These are phyloP conservation scores for Carettochelys insculpta DNA, from an alignment of 2,113 vertebrate genomes.

Conservation along the genomic window DNA sequence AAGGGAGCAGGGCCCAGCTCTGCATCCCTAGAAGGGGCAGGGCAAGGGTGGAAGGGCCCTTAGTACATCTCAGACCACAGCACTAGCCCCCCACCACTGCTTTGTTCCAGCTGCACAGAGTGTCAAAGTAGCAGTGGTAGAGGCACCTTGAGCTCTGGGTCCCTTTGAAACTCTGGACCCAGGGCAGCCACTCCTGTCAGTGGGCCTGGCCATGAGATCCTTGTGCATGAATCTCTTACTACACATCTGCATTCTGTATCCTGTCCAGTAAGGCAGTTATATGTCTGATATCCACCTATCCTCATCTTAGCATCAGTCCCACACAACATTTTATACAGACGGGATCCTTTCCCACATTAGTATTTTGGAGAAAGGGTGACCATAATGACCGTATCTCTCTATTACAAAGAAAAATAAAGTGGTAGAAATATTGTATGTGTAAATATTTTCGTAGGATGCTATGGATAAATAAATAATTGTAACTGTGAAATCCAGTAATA, in stretches of 20 bases:
- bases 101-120: too few species aligned
- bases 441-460: not conserved
- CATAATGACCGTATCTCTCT: not conserved
- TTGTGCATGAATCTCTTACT: not conserved
- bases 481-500: not conserved
- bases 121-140: too few species aligned
- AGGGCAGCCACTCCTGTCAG: too few species aligned
- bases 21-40: too few species aligned
- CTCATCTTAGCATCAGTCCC: not conserved
- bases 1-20: too few species aligned
- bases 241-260: not conserved
- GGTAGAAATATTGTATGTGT: not conserved
- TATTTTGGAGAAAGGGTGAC: not conserved
- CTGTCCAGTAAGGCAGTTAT: not conserved
- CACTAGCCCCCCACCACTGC: too few species aligned
- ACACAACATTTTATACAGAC: not conserved
- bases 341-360: not conserved
- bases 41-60: too few species aligned
- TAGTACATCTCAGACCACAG: too few species aligned
- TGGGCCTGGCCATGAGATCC: not conserved
- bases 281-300: rapidly evolving
- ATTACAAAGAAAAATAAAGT: not conserved
- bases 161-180: too few species aligned
- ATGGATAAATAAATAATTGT: not conserved
- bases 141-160: too few species aligned